Evolutionary conservation across 2,113 vertebrate genomes (phyloP).

Genomic region (Eudyptes chrysolophus): DNA sequence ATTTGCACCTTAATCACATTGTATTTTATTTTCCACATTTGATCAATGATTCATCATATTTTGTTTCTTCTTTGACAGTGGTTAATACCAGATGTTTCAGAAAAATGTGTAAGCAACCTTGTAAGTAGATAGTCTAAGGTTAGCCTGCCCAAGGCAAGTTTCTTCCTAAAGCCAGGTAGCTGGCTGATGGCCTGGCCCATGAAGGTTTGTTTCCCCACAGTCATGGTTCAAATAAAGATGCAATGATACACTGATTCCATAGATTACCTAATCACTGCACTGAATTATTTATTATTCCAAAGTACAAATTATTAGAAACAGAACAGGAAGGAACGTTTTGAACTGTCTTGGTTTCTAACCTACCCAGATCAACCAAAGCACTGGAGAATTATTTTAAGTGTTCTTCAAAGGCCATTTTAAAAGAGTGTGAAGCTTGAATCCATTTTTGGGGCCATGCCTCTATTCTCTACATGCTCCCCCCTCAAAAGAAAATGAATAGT

Average conservation of each 20-base stretch:
- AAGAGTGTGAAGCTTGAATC: background rate
- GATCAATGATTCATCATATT: background rate
- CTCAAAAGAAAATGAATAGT: background rate
- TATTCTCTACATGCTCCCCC: background rate
- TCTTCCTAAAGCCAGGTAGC: constrained; percentile 2
- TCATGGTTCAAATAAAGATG: background rate
- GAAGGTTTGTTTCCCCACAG: background rate
- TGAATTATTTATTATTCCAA: constrained; percentile 15
- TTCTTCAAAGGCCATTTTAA: background rate
- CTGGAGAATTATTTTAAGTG: background rate
- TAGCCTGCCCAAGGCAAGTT: background rate
- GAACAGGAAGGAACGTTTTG: constrained; percentile 15
- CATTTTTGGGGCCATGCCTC: background rate
- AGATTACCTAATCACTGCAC: background rate
- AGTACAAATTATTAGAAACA: constrained; percentile 22
- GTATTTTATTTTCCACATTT: constrained; percentile 1
- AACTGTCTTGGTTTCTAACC: background rate
- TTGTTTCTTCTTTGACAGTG: background rate
- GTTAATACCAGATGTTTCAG: background rate
- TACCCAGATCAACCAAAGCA: background rate
- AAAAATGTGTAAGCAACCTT: background rate
- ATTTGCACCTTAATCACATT: background rate
- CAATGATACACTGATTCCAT: background rate
- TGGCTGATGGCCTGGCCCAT: background rate
- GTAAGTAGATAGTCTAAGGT: background rate